Conservation (phyloP, 2,888 invertebrate genomes). For the Blomia tropicalis region DNA sequence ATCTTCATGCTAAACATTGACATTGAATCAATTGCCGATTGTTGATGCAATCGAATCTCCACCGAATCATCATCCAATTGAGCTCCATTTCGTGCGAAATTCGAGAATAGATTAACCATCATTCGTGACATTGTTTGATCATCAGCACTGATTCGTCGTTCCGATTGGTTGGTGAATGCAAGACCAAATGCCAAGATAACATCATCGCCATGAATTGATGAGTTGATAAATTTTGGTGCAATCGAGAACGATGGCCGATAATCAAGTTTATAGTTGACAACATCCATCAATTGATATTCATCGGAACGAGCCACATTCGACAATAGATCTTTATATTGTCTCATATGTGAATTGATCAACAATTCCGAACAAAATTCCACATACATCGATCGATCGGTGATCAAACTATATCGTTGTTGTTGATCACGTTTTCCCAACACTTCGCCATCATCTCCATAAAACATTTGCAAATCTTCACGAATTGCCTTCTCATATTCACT, state of each 20-base stretch:
- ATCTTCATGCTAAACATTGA: neutral
- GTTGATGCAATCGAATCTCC: too few relatives aligned
- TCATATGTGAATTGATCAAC: conserved; percentile 25
- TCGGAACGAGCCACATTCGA: neutral
- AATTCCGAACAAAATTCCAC: conserved; percentile 28
- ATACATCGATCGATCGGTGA: conserved; percentile 20
- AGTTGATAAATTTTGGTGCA: conserved; percentile 27
- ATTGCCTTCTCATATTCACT: conserved; percentile 26
- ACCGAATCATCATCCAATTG: neutral
- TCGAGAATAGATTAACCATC: conserved; percentile 23
- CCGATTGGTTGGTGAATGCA: conserved; percentile 10
- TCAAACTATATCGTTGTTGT: neutral
- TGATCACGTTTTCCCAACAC: conserved; percentile 1
- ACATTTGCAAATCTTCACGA: conserved; percentile 21
- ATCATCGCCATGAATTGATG: conserved; percentile 30
- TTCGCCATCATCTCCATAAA: conserved; percentile 23
- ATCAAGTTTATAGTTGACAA: conserved; percentile 32
- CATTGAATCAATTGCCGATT: too few relatives aligned
- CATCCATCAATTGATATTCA: conserved; percentile 13
- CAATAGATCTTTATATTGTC: conserved; percentile 19
- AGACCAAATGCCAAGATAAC: conserved; percentile 28
- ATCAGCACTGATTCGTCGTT: neutral
- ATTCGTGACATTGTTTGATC: conserved; percentile 14
- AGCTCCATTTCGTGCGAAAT: conserved; percentile 26
- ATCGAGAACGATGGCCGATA: conserved; percentile 31